Percentiles rank a stretch among this genome's conserved stretches.
Evolutionary conservation across 1,140 invertebrate species (phyloP).

Genomic region (Ladona fulva): DNA sequence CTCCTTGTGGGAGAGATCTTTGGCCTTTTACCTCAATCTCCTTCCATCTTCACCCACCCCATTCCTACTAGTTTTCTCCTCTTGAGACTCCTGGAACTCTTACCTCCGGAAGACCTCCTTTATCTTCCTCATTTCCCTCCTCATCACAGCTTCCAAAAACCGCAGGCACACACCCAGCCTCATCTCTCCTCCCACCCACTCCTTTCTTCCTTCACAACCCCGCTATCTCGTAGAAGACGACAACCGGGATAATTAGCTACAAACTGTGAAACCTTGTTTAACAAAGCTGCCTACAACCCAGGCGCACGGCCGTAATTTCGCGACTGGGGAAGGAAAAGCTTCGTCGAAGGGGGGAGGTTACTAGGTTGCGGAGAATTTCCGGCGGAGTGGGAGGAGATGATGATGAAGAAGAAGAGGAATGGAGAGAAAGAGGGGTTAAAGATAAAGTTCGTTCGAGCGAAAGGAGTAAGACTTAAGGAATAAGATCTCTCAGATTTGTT

Average conservation of each 20-base stretch:
- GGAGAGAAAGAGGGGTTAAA: not conserved
- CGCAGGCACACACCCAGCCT: not conserved
- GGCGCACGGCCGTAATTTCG: not conserved
- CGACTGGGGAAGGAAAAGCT: not conserved
- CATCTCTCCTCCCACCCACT: not conserved
- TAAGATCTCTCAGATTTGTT: too few species aligned
- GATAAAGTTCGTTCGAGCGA: too few species aligned
- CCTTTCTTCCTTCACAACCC: not conserved
- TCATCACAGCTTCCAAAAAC: not conserved
- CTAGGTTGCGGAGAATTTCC: not conserved
- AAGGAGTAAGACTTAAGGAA: too few species aligned
- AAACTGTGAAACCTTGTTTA: conserved; percentile 6
- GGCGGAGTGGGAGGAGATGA: not conserved
- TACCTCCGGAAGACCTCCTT: not conserved
- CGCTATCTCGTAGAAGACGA: not conserved
- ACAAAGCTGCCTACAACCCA: conserved; percentile 7
- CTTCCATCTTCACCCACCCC: not conserved
- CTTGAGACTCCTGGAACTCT: not conserved
- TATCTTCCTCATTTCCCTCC: not conserved
- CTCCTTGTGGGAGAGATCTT: not conserved
- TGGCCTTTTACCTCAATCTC: not conserved
- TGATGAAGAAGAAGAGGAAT: not conserved
- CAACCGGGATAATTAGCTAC: conserved; percentile 4
- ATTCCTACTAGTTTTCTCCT: not conserved
- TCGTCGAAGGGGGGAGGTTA: not conserved